phyloP scores from a whole-genome alignment of 2,888 invertebrate genomes.

The Axea sp. region DNA sequence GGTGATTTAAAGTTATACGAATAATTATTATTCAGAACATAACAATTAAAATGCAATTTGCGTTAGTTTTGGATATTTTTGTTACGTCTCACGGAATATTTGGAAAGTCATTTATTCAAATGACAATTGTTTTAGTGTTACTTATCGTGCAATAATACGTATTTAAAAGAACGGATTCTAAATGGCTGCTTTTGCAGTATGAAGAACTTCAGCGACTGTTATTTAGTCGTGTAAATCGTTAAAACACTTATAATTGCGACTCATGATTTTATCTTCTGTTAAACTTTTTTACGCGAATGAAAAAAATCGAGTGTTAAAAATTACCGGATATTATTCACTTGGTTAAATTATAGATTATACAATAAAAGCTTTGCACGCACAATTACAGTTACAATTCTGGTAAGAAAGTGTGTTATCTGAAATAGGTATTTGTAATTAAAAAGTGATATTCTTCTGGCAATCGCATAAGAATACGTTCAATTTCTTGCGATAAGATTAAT shows the following conservation, averaged over 20 bases:
- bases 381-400: slow-evolving; percentile 11
- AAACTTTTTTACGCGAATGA: slow-evolving; percentile 6
- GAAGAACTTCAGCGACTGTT: slow-evolving; percentile 27
- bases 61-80: too few relatives aligned
- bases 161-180: slow-evolving; percentile 19
- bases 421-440: slow-evolving; percentile 24
- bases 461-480: slow-evolving; percentile 4
- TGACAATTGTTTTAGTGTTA: slow-evolving; percentile 9
- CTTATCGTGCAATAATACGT: not conserved
- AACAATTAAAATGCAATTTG: too few relatives aligned
- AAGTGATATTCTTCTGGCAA: slow-evolving; percentile 6
- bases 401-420: slow-evolving; percentile 14
- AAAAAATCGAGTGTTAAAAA: slow-evolving; percentile 1
- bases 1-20: too few relatives aligned
- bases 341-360: slow-evolving; percentile 1
- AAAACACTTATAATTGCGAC: slow-evolving; percentile 28
- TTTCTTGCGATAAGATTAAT: slow-evolving; percentile 5
- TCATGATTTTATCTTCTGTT: slow-evolving; percentile 17
- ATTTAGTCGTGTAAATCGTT: slow-evolving; percentile 40
- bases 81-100: too few relatives aligned
- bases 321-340: slow-evolving; percentile 14
- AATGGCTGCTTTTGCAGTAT: slow-evolving; percentile 24
- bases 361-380: not conserved
- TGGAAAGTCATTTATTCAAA: slow-evolving; percentile 24
- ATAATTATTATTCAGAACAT: too few relatives aligned